Conservation (phyloP, 2,797 vertebrate species). For the Micropoecilia bifurca region DNA sequence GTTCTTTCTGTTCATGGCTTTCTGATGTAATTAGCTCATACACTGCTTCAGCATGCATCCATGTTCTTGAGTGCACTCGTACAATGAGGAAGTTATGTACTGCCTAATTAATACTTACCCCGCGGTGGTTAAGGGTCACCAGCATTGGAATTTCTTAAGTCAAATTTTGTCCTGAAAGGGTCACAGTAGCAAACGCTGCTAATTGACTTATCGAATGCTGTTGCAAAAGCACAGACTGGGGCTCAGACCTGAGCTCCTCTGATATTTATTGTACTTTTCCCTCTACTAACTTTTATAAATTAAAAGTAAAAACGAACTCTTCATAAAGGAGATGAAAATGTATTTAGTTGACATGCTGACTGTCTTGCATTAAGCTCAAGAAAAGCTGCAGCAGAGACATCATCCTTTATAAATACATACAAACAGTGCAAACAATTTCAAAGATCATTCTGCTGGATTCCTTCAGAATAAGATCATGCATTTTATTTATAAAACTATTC, state of each 20-base stretch:
- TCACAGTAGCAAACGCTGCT: constrained; percentile 46
- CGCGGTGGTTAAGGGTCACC: constrained; percentile 39
- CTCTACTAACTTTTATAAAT: constrained; percentile 11
- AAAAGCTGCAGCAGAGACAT: neutral
- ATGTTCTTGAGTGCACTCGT: constrained; percentile 32
- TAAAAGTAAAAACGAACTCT: neutral
- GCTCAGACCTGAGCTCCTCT: neutral
- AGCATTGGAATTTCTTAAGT: constrained; percentile 36
- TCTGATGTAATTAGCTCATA: constrained; percentile 61
- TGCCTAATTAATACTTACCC: constrained; percentile 42
- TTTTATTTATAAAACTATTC: neutral
- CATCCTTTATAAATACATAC: neutral
- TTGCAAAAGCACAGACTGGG: constrained; percentile 17
- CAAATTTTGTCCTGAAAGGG: constrained; percentile 47
- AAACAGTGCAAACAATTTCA: constrained; percentile 1
- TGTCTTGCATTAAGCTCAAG: neutral
- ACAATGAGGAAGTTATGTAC: constrained; percentile 29
- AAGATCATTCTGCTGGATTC: neutral
- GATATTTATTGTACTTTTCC: constrained; percentile 1
- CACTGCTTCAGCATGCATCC: constrained; percentile 47
- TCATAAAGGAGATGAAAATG: neutral
- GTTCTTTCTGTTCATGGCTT: constrained; percentile 19
- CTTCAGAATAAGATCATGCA: neutral
- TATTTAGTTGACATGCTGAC: neutral
- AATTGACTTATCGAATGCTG: constrained; percentile 56